These are phyloP conservation scores for Belonocnema kinseyi DNA, from an alignment of 1,140 invertebrate species.

Conservation along the genomic window DNA sequence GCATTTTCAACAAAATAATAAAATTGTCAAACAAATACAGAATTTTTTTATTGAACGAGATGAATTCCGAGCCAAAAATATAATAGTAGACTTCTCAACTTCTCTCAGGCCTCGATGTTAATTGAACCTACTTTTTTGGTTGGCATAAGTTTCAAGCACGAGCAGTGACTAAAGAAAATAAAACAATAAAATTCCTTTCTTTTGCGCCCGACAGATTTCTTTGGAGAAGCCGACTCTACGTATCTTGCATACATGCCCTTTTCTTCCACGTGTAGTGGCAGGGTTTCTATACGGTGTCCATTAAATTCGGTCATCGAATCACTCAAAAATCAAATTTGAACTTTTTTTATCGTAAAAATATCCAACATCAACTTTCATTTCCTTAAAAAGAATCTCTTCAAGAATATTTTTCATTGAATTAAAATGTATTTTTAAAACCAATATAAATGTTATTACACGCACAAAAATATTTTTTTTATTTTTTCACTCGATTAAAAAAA, in stretches of 20 bases:
- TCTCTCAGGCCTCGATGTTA: too few species aligned
- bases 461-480: too few species aligned
- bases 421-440: too few species aligned
- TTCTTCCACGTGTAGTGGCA: slow-evolving; percentile 44
- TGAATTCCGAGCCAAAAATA: too few species aligned
- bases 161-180: slow-evolving; percentile 37
- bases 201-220: slow-evolving; percentile 41
- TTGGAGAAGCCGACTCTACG: slow-evolving; percentile 46
- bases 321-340: too few species aligned
- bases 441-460: too few species aligned
- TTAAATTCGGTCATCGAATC: neutral
- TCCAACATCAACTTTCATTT: neutral
- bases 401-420: neutral
- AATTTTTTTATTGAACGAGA: too few species aligned
- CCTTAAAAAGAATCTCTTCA: neutral
- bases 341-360: too few species aligned
- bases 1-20: too few species aligned
- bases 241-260: slow-evolving; percentile 42
- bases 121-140: neutral
- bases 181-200: slow-evolving; percentile 40
- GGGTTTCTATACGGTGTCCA: slow-evolving; percentile 37
- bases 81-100: too few species aligned
- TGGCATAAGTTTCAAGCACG: slow-evolving; percentile 33
- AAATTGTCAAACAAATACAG: too few species aligned
- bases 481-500: too few species aligned